A percentile compares a stretch with the other conserved stretches of the same genome.
These are phyloP conservation scores for Heterocephalus glaber DNA, from an alignment of 2,113 vertebrate genomes.

Conservation along the genomic window DNA sequence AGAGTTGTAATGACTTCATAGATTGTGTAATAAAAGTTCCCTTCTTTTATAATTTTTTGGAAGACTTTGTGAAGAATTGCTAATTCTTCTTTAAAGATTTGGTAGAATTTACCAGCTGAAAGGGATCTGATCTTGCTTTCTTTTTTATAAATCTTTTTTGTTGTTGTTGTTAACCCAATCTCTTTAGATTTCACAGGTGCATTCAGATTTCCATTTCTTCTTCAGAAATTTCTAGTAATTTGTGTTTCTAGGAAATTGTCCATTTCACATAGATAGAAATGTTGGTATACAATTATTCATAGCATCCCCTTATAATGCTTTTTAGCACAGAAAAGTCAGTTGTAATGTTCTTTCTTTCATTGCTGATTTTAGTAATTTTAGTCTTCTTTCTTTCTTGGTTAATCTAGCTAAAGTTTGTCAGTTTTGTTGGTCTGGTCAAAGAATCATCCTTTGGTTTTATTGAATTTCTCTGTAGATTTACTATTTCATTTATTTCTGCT, in stretches of 20 bases:
- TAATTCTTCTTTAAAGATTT: neutral
- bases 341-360: neutral
- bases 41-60: neutral
- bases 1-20: neutral
- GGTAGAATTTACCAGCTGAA: neutral
- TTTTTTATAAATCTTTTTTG: neutral
- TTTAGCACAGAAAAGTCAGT: neutral
- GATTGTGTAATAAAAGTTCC: neutral
- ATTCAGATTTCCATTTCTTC: neutral
- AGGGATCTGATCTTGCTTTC: neutral
- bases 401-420: neutral
- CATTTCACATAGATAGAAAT: neutral
- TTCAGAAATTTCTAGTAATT: neutral
- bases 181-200: neutral
- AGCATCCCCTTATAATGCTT: neutral
- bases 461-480: neutral
- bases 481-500: neutral
- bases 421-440: neutral
- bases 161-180: neutral
- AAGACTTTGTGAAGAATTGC: neutral
- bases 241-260: neutral
- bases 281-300: neutral
- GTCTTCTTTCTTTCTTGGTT: neutral
- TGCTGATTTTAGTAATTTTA: neutral
- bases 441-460: neutral